phyloP scores from a whole-genome alignment of 1,140 invertebrate species.

The Cataglyphis hispanica region DNA sequence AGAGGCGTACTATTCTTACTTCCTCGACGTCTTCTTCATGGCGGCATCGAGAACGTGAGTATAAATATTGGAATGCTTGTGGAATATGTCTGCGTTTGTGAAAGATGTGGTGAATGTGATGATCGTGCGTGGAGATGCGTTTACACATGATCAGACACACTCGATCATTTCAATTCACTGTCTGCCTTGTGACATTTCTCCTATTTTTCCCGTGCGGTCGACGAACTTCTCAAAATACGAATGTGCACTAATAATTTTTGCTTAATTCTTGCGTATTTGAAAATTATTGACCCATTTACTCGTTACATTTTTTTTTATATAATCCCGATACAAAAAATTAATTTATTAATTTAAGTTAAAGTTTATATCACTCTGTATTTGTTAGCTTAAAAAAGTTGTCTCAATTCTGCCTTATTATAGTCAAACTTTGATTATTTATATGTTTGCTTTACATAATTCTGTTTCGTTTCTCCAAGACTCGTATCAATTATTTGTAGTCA shows the following conservation, averaged over 20 bases:
- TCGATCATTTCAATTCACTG: conserved; percentile 34
- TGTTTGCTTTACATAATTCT: not conserved
- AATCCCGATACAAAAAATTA: not conserved
- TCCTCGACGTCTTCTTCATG: conserved; percentile 22
- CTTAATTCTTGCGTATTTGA: not conserved
- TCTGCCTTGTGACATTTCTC: conserved; percentile 42
- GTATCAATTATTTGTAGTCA: not conserved
- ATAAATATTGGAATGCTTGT: conserved; percentile 59
- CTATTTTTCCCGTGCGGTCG: not conserved
- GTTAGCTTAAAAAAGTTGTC: not conserved
- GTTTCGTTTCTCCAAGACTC: not conserved
- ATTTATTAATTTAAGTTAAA: not conserved
- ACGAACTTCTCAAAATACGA: not conserved
- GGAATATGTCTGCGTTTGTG: conserved; percentile 31
- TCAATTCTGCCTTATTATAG: not conserved
- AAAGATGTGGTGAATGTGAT: conserved; percentile 57
- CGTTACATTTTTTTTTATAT: not conserved
- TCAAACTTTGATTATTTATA: not conserved
- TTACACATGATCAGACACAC: conserved; percentile 45
- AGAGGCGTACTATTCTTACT: conserved; percentile 36
- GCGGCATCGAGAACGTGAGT: conserved; percentile 68
- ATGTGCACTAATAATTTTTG: not conserved
- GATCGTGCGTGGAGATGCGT: conserved; percentile 64
- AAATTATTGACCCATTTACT: not conserved
- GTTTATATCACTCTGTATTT: not conserved